phyloP scores from a whole-genome alignment of 53 echinoderm and acorn worm genomes.

The Paelopatides confundens region DNA sequence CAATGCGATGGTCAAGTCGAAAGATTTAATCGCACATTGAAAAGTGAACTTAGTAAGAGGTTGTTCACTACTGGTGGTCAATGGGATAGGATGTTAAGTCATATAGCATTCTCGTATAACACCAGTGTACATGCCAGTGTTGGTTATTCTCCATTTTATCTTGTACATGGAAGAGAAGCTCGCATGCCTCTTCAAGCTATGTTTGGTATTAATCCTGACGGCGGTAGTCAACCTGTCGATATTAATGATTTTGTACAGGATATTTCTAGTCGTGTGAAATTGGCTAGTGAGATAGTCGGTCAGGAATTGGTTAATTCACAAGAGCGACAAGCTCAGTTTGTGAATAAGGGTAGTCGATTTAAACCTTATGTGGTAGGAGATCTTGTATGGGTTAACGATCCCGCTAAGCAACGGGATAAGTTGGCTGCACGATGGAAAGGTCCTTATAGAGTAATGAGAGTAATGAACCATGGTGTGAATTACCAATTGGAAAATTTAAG shows the following conservation, averaged over 20 bases:
- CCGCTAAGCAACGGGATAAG: constrained; percentile 32
- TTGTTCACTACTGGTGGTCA: constrained; percentile 9
- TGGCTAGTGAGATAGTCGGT: constrained; percentile 1
- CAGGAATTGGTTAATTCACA: neutral
- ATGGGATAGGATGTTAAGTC: constrained; percentile 43
- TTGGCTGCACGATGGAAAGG: constrained; percentile 59
- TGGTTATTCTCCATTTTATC: constrained; percentile 57
- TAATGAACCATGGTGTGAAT: constrained; percentile 21
- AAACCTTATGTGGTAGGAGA: constrained; percentile 45
- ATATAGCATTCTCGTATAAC: constrained; percentile 50
- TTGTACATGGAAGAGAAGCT: constrained; percentile 59
- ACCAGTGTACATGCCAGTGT: constrained; percentile 56
- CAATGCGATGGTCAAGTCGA: constrained; percentile 59
- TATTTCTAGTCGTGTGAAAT: neutral
- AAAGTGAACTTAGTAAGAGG: constrained; percentile 48
- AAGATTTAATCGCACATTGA: constrained; percentile 49
- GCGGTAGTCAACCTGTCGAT: too few relatives aligned
- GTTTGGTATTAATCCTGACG: neutral
- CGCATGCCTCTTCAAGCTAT: constrained; percentile 44
- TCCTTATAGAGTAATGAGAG: constrained; percentile 27
- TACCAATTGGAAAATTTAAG: constrained; percentile 41
- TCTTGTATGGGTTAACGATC: constrained; percentile 49
- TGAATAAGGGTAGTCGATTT: constrained; percentile 20
- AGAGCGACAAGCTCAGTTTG: neutral
- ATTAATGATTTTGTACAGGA: neutral